Evolutionary conservation across 1,140 invertebrate genomes (phyloP).

Genomic region (Lasioglossum baleicum): DNA sequence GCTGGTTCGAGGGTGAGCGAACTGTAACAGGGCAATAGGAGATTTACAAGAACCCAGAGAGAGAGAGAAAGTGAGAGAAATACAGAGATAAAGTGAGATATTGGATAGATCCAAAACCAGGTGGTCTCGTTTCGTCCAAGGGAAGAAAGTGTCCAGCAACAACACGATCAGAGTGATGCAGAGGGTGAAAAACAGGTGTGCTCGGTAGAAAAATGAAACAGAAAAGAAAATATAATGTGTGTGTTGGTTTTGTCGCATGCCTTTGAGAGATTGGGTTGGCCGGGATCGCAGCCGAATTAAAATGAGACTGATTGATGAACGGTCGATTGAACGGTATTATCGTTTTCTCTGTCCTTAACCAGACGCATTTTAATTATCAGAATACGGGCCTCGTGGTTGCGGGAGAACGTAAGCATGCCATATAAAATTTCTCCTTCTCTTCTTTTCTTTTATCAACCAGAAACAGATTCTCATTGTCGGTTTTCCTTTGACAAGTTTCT

Average conservation of each 20-base stretch:
- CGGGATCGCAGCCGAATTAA: constrained; percentile 65
- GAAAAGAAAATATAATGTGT: not conserved
- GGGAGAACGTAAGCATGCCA: constrained; percentile 41
- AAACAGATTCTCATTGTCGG: not conserved
- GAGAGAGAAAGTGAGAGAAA: too few species aligned
- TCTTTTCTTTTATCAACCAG: too few species aligned
- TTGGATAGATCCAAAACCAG: not conserved
- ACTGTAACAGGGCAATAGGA: not conserved
- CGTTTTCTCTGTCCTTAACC: constrained; percentile 64
- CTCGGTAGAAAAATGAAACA: constrained; percentile 9
- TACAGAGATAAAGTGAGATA: too few species aligned
- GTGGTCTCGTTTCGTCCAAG: not conserved
- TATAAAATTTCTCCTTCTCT: not conserved
- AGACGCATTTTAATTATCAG: constrained; percentile 70
- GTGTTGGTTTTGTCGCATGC: constrained; percentile 47
- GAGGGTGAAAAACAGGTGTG: constrained; percentile 23
- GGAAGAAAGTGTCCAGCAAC: constrained; percentile 28
- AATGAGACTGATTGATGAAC: constrained; percentile 70
- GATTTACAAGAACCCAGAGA: not conserved
- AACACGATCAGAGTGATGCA: constrained; percentile 37
- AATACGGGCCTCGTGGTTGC: constrained; percentile 68
- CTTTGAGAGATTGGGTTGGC: constrained; percentile 20
- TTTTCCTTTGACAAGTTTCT: not conserved
- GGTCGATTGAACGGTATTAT: constrained; percentile 42
- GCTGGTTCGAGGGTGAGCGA: too few species aligned